Conservation (phyloP, 2,888 invertebrate species). For the Sthenelais limicola region DNA sequence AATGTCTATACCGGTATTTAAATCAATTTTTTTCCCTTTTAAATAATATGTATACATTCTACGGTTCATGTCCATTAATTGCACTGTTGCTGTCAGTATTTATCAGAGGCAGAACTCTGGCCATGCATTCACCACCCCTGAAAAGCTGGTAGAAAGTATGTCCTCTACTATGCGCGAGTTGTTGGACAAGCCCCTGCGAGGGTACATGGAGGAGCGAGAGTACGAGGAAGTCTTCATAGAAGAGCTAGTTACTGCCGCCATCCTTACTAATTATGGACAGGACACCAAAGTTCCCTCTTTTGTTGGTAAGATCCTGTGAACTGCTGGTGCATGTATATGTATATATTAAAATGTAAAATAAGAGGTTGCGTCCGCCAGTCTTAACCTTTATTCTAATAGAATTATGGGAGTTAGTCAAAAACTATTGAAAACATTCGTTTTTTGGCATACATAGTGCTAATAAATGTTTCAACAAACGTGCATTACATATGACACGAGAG, state of each 20-base stretch:
- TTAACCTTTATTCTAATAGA: too few relatives aligned
- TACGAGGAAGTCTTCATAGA: constrained; percentile 74
- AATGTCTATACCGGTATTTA: too few relatives aligned
- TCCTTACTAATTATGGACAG: constrained; percentile 79
- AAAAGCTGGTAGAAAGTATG: constrained; percentile 75
- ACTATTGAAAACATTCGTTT: too few relatives aligned
- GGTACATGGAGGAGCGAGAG: constrained; percentile 70
- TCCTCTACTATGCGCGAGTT: constrained; percentile 74
- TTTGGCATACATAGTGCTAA: too few relatives aligned
- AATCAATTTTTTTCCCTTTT: too few relatives aligned
- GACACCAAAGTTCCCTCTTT: constrained; percentile 75
- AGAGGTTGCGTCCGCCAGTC: too few relatives aligned
- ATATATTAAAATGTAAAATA: too few relatives aligned
- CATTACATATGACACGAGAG: too few relatives aligned
- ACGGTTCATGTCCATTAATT: not conserved
- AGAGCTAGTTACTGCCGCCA: constrained; percentile 76
- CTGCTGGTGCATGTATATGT: too few relatives aligned
- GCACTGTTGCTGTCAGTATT: constrained; percentile 73
- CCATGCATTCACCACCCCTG: constrained; percentile 74
- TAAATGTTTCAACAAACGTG: too few relatives aligned
- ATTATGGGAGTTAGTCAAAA: too few relatives aligned
- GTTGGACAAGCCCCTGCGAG: constrained; percentile 64
- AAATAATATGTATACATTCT: too few relatives aligned
- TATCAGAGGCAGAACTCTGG: constrained; percentile 76
- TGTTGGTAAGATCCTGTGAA: constrained; percentile 77